Percentiles rank a stretch among this genome's conserved stretches.
Evolutionary conservation across 2,888 invertebrate genomes (phyloP).

Genomic region (Macaria notata): DNA sequence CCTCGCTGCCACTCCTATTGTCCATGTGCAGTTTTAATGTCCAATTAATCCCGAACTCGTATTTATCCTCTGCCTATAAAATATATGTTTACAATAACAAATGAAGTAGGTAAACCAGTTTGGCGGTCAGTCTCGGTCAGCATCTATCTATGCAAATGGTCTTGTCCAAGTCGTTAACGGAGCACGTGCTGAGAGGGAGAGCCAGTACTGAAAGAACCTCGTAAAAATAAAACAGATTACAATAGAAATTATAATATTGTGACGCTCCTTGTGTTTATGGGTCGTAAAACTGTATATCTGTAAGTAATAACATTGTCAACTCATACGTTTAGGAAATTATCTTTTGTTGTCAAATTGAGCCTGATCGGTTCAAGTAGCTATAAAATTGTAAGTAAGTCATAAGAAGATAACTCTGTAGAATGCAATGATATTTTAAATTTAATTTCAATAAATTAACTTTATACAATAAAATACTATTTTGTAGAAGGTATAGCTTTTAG

Average conservation of each 20-base stretch:
- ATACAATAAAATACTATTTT: too few relatives aligned
- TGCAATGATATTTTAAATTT: too few relatives aligned
- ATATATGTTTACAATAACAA: slow-evolving; percentile 23
- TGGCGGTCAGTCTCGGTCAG: slow-evolving; percentile 15
- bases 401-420: too few relatives aligned
- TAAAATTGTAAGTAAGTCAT: background rate
- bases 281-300: slow-evolving; percentile 25
- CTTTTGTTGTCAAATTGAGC: slow-evolving; percentile 10
- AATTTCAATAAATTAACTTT: too few relatives aligned
- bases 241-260: slow-evolving; percentile 20
- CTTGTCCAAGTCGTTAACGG: slow-evolving; percentile 18
- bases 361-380: background rate
- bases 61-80: slow-evolving; percentile 3
- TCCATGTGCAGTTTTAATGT: slow-evolving; percentile 30
- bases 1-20: slow-evolving; percentile 60
- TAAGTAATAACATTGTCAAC: slow-evolving; percentile 10
- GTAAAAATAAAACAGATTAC: slow-evolving; percentile 23
- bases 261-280: slow-evolving; percentile 27
- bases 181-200: slow-evolving; percentile 27
- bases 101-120: slow-evolving; percentile 28
- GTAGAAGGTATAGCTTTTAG: too few relatives aligned
- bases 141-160: slow-evolving; percentile 29
- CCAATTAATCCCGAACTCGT: slow-evolving; percentile 13
- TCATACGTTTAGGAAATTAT: slow-evolving; percentile 5
- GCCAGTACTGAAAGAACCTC: slow-evolving; percentile 16